Percentiles rank a stretch among this genome's conserved stretches.
phyloP scores from a whole-genome alignment of 2,797 vertebrate genomes.

The Amblyraja radiata region DNA sequence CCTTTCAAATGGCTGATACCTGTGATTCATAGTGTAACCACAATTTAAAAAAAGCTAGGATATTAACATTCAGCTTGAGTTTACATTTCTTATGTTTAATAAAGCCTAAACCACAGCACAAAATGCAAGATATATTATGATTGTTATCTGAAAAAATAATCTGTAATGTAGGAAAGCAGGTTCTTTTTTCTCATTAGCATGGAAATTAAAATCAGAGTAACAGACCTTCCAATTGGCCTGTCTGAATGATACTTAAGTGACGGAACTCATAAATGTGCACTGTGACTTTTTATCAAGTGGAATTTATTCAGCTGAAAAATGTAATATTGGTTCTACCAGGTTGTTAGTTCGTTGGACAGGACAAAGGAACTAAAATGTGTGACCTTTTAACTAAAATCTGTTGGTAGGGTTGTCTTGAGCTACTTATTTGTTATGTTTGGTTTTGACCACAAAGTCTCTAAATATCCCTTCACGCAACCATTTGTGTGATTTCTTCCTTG shows the following conservation, averaged over 20 bases:
- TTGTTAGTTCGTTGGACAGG: background rate
- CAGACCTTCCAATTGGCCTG: background rate
- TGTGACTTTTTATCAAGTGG: background rate
- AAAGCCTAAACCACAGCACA: background rate
- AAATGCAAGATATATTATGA: background rate
- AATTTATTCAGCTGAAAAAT: background rate
- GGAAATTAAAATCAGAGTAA: conserved; percentile 13
- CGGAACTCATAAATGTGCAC: background rate
- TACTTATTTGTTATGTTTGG: background rate
- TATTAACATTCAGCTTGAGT: background rate
- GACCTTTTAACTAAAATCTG: background rate
- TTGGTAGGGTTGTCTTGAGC: background rate
- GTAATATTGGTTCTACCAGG: background rate
- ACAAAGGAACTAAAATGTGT: background rate
- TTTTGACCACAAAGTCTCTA: background rate
- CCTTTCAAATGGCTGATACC: too few species aligned
- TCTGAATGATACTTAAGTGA: background rate
- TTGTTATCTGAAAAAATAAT: background rate
- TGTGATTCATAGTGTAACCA: too few species aligned
- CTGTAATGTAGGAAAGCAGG: background rate
- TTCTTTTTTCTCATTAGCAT: background rate
- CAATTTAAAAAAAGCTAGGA: background rate
- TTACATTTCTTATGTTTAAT: background rate
- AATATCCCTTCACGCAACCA: too few species aligned
- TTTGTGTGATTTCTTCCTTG: background rate